A percentile compares a stretch with the other conserved stretches of the same genome.
phyloP scores from a whole-genome alignment of 2,113 vertebrate genomes.

The Alaudala cheleensis region DNA sequence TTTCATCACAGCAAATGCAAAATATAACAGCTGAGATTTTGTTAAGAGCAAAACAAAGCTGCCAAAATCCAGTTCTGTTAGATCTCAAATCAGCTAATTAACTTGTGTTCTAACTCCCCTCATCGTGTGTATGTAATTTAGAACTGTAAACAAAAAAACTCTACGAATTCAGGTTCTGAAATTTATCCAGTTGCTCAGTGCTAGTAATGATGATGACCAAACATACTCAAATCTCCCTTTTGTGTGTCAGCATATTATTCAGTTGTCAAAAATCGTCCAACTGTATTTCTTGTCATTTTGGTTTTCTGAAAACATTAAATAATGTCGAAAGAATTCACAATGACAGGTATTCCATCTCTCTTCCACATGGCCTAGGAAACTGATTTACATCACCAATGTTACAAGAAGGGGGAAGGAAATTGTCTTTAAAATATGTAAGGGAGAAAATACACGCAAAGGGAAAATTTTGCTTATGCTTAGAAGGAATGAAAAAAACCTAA shows the following conservation, averaged over 20 bases:
- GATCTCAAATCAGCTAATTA: not conserved
- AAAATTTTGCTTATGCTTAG: not conserved
- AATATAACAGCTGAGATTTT: not conserved
- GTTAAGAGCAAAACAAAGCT: not conserved
- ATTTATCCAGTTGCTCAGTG: not conserved
- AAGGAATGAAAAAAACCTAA: not conserved
- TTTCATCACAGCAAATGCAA: not conserved
- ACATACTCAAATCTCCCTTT: not conserved
- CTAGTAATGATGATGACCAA: not conserved
- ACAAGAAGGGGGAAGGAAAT: not conserved
- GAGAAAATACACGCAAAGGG: not conserved
- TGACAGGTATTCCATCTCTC: not conserved
- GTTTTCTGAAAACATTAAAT: not conserved
- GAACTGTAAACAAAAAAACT: not conserved
- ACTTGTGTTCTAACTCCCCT: not conserved
- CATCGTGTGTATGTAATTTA: not conserved
- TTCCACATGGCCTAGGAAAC: not conserved
- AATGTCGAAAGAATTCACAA: not conserved
- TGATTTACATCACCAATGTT: not conserved
- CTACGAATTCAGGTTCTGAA: not conserved
- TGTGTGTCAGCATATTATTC: not conserved
- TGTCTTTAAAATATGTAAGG: not conserved
- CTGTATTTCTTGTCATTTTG: not conserved
- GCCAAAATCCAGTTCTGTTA: not conserved
- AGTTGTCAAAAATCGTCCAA: not conserved